phyloP scores from a whole-genome alignment of 2,888 invertebrate genomes.

The Agelastica alni region DNA sequence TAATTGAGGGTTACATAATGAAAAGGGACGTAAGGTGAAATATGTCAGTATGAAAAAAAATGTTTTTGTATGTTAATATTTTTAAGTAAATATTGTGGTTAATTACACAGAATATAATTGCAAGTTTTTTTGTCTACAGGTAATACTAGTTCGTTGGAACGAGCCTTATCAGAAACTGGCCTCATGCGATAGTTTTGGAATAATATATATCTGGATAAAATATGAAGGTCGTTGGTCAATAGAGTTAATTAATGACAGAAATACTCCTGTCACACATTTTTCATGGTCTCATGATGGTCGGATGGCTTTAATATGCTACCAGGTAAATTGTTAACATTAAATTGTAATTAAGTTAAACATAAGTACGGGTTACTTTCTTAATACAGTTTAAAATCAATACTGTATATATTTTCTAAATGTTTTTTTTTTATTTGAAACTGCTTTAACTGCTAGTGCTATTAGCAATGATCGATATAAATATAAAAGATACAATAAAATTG shows the following conservation, averaged over 20 bases:
- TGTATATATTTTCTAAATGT: too few relatives aligned
- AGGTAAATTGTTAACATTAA: slow-evolving; percentile 61
- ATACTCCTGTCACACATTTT: slow-evolving; percentile 96
- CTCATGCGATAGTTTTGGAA: slow-evolving; percentile 95
- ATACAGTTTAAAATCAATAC: neutral
- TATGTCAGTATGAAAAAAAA: too few relatives aligned
- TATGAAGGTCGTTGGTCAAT: slow-evolving; percentile 99
- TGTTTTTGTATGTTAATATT: too few relatives aligned
- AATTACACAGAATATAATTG: too few relatives aligned
- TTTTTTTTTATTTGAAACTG: too few relatives aligned
- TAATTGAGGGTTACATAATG: too few relatives aligned
- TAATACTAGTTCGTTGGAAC: slow-evolving; percentile 96
- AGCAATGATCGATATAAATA: too few relatives aligned
- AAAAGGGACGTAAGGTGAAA: too few relatives aligned
- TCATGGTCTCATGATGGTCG: slow-evolving; percentile 98
- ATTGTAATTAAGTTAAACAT: neutral
- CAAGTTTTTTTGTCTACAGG: too few relatives aligned
- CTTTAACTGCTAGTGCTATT: too few relatives aligned
- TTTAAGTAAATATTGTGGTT: too few relatives aligned
- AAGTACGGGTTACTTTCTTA: neutral
- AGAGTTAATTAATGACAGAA: slow-evolving; percentile 97
- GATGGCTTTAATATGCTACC: slow-evolving; percentile 98
- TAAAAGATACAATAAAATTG: too few relatives aligned
- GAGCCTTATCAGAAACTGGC: slow-evolving; percentile 97
- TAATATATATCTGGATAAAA: slow-evolving; percentile 99